Base-by-base conservation (phyloP, 2,113 vertebrate genomes). In the Tychaedon coryphoeus region DNA sequence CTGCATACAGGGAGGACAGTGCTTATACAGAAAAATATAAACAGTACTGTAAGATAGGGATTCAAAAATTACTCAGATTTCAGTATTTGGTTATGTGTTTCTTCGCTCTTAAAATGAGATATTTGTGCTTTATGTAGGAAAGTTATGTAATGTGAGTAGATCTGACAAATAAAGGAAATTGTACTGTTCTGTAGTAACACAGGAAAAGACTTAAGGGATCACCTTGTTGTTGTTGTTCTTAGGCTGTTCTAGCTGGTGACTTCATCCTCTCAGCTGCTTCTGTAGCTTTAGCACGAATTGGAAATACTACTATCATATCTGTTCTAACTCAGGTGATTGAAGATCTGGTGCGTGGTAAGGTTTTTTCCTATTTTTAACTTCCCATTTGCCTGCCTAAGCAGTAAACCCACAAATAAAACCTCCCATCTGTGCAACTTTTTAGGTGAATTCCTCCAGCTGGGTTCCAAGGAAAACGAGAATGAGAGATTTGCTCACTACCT, bases 361-460 rank as follows among this genome's bases (percentile, higher is more conserved):
- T 86, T 86, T 82, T 89, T 95, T 94, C 85, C 71, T 82, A 20
- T 47, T 94, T 92, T 95, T 73, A 20, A 76, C 67, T 93, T 92
- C 38, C 28, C 3, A 23, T 76, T 91, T 91, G 17, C 76, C 86
- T 95, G 83, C 33, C 29, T 65, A 51, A 67, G 65, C 43, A 81
- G 45, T 79, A 73, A 92, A 40, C 18, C 28, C 67, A 45, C 54
- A 91, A 93, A 88, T 88, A 87, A 88, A 62, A 91, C 54, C 89
- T 65, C 17, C 19, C 40, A 74, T 83, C 38, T 77, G 24, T 95
- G 80, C 51, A 82, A 85, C 53, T 93, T 92, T 93, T 34, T 93
- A 99, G 99, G 99, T 92, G 99, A 99, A 97, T 99, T 99, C 98
- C 99, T 99, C 98, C 99, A 99, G 97, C 93, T 99, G 89, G 99